Base-by-base conservation (phyloP, 1,140 invertebrate genomes). In the Sinella curviseta region DNA sequence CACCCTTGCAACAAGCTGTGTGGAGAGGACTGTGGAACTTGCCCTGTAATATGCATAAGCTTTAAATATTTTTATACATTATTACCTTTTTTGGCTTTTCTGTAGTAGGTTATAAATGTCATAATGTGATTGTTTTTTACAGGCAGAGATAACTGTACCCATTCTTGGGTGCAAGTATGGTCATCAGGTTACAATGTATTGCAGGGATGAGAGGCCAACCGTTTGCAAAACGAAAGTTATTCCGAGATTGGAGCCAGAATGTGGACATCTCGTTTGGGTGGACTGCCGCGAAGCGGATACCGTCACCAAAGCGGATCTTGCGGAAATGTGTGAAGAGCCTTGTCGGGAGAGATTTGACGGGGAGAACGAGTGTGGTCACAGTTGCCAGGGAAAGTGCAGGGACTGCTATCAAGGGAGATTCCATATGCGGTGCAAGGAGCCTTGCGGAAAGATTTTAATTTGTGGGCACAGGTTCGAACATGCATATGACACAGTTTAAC, bases 391-490 rank as follows among this genome's bases (percentile, higher is more conserved):
- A 4, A 14, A 8, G 3, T 75, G 74, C 35, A 39, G 14, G 20
- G 26, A 75, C 4, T 75, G 74, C 35, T 54, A 57, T 31, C 55
- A 57, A n/a, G 76, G 76, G 2, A 8, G 76, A 4, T 77, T 77
- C 33, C 76, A 77, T 30, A n/a, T 28, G 4, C 8, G 76, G 20
- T 77, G 76, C 30, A 26, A 16, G 20, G 76, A 55, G 31, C 24
- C 30, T 28, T 77, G 76, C 33, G 54, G 30, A 1, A 77, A 77
- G 33, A 20, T 30, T 20, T 31, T 57, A 20, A 77, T 77, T 60
- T 77, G 76, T 48, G 48, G 76, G 16, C 76, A 77, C 30, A 4
- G 4, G 76, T 77, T 26, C 55, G 30, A 14, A 33, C 31, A 4
- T 70, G 2, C 4, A 4, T 77, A 26, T 33, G 3, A 26, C 4